These are phyloP conservation scores for Danio choprae DNA, from an alignment of 2,797 vertebrate genomes.

Conservation along the genomic window DNA sequence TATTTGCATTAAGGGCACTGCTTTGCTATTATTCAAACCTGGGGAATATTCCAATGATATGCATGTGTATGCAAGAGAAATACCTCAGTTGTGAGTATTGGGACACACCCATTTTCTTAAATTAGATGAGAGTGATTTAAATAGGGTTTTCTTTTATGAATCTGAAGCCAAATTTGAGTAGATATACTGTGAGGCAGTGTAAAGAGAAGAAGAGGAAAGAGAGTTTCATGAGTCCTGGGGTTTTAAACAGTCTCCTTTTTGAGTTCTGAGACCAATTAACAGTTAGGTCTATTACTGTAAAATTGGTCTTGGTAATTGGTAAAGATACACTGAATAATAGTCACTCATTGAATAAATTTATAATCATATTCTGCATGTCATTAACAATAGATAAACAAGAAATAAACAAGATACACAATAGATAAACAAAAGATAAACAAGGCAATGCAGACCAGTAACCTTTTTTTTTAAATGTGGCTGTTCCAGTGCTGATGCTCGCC, in stretches of 20 bases:
- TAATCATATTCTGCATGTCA: not conserved
- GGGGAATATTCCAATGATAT: no score
- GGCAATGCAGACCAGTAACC: conserved; percentile 17
- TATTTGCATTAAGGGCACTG: no score
- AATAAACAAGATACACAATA: not conserved
- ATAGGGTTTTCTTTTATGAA: not conserved
- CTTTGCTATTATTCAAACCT: no score
- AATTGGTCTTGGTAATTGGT: not conserved
- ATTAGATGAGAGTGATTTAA: not conserved
- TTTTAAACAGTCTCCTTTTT: not conserved
- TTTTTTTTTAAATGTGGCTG: conserved; percentile 19
- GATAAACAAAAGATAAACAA: not conserved
- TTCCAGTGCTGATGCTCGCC: not conserved
- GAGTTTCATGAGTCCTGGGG: not conserved
- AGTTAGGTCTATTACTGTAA: not conserved
- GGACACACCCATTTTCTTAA: not conserved
- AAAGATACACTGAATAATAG: not conserved
- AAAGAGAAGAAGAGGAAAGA: not conserved
- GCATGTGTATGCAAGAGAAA: no score
- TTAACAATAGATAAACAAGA: conserved; percentile 1
- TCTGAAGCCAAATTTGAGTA: not conserved
- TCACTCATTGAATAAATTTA: not conserved
- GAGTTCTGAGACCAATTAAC: not conserved
- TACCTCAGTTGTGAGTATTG: no score
- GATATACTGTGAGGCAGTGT: not conserved